Conservation (phyloP, 2,888 invertebrate genomes). For the Entomobrya multifasciata region DNA sequence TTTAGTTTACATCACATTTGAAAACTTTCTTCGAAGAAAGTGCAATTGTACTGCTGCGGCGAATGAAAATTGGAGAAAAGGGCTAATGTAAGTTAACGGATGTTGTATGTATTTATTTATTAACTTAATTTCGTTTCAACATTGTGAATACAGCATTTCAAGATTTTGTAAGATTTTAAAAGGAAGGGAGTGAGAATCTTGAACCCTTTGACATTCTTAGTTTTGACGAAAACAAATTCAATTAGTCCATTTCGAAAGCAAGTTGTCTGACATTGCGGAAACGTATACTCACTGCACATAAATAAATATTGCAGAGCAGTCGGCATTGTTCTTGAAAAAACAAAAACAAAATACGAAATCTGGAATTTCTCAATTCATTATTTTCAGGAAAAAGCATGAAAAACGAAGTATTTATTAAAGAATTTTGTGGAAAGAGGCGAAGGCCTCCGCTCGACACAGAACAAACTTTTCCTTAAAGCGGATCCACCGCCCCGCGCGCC, state of each 20-base stretch:
- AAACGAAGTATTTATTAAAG: constrained; percentile 40
- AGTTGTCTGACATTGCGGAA: neutral
- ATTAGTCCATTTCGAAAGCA: neutral
- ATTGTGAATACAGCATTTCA: too few relatives aligned
- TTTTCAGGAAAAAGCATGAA: neutral
- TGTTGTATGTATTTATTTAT: too few relatives aligned
- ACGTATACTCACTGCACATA: too few relatives aligned
- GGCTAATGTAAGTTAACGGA: too few relatives aligned
- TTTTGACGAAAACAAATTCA: constrained; percentile 8
- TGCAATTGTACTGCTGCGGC: constrained; percentile 14
- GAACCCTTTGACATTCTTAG: too few relatives aligned
- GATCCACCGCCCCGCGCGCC: constrained; percentile 16
- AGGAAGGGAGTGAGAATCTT: too few relatives aligned
- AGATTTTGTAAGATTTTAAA: too few relatives aligned
- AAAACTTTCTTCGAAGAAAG: neutral
- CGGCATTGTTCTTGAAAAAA: constrained; percentile 15
- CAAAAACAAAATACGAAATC: constrained; percentile 1
- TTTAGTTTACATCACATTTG: neutral
- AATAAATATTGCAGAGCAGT: too few relatives aligned
- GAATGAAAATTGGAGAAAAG: constrained; percentile 1
- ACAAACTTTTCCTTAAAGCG: neutral
- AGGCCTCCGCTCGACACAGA: constrained; percentile 32
- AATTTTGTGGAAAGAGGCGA: constrained; percentile 17
- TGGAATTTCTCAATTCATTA: constrained; percentile 3
- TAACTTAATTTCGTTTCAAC: too few relatives aligned